Percentiles rank a stretch among this genome's conserved stretches.
phyloP scores from a whole-genome alignment of 1,140 invertebrate species.

The Drosophila pruinosa region DNA sequence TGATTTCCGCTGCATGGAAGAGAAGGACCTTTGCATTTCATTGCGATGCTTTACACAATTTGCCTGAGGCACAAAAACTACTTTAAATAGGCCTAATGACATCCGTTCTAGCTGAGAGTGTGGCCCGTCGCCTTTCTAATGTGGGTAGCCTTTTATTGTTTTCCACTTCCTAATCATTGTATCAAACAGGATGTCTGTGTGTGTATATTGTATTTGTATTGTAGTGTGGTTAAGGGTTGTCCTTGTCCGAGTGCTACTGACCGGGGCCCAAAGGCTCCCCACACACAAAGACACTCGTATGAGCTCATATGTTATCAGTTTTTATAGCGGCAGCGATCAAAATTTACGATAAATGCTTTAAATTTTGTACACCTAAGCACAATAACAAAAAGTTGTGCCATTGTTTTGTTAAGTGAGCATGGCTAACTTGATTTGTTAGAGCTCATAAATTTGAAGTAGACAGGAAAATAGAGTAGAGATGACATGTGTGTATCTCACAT shows the following conservation, averaged over 20 bases:
- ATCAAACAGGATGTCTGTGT: slow-evolving; percentile 50
- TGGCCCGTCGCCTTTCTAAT: slow-evolving; percentile 52
- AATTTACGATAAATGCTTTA: slow-evolving; percentile 82
- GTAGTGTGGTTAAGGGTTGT: slow-evolving; percentile 69
- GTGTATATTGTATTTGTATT: slow-evolving; percentile 20
- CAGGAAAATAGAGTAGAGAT: slow-evolving; percentile 64
- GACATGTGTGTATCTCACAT: slow-evolving; percentile 56
- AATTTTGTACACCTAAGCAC: slow-evolving; percentile 72
- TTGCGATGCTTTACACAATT: slow-evolving; percentile 29
- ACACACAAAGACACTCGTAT: slow-evolving; percentile 16
- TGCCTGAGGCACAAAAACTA: slow-evolving; percentile 54
- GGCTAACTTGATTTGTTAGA: slow-evolving; percentile 77
- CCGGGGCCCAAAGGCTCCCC: slow-evolving; percentile 12
- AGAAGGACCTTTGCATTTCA: background rate
- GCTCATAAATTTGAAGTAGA: slow-evolving; percentile 67
- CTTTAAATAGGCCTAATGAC: slow-evolving; percentile 77
- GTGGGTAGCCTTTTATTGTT: slow-evolving; percentile 72
- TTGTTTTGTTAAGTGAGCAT: slow-evolving; percentile 80
- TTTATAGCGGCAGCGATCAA: slow-evolving; percentile 69
- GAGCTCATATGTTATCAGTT: slow-evolving; percentile 45
- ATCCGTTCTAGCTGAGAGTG: slow-evolving; percentile 53
- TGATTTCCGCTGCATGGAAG: slow-evolving; percentile 32
- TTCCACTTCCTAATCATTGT: slow-evolving; percentile 71
- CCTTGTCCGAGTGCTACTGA: slow-evolving; percentile 34
- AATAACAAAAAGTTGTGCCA: slow-evolving; percentile 52